Conservation (phyloP, 2,888 invertebrate species). For the Limnephilus auricula region DNA sequence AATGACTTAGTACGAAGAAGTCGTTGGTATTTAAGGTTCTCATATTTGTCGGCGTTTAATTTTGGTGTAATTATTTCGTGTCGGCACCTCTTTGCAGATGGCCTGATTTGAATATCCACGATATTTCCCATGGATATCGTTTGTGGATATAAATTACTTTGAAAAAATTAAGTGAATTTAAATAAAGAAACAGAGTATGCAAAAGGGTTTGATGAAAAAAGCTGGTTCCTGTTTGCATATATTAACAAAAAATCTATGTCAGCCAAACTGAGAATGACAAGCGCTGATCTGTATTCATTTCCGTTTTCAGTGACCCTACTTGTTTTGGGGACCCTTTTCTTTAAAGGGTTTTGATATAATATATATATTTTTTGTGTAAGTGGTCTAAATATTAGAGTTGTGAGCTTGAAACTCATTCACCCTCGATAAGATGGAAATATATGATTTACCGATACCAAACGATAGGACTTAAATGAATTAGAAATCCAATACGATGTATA, state of each 20-base stretch:
- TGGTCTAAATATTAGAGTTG: not conserved
- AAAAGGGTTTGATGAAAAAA: conserved; percentile 58
- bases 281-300: conserved; percentile 1
- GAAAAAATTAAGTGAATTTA: conserved; percentile 67
- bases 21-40: not conserved
- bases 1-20: not conserved
- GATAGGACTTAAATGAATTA: too few relatives aligned
- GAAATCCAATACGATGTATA: not conserved
- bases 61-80: not conserved
- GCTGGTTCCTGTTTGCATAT: conserved; percentile 59
- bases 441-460: not conserved
- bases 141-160: conserved; percentile 64
- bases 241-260: conserved; percentile 49
- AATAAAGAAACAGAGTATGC: conserved; percentile 63
- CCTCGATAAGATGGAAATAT: not conserved
- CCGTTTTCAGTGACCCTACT: not conserved
- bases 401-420: not conserved
- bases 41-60: not conserved
- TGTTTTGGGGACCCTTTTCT: not conserved
- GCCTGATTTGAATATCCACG: conserved; percentile 62
- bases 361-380: not conserved
- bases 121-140: conserved; percentile 66
- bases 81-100: conserved; percentile 53
- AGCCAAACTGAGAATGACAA: not conserved
- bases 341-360: not conserved